A percentile compares a stretch with the other conserved stretches of the same genome.
phyloP scores from a whole-genome alignment of 2,888 invertebrate species.

The Apodemia duryi region DNA sequence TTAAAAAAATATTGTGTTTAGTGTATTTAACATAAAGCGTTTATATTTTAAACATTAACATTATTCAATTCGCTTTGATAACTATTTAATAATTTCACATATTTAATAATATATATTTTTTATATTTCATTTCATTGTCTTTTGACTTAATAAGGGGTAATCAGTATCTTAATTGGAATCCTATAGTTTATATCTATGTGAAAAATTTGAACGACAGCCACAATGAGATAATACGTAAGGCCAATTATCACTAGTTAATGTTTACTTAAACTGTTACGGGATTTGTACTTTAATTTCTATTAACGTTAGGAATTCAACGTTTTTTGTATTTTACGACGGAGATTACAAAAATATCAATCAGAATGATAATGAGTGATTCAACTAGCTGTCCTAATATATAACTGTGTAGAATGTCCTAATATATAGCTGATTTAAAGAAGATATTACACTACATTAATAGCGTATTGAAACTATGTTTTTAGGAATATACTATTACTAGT shows the following conservation, averaged over 20 bases:
- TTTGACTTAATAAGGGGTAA: neutral
- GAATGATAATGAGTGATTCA: too few species aligned
- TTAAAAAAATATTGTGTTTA: neutral
- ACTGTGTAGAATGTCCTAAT: too few species aligned
- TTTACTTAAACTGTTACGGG: neutral
- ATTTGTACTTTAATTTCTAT: neutral
- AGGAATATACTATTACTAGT: too few species aligned
- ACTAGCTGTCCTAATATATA: too few species aligned
- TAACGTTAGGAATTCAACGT: neutral
- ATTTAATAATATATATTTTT: too few species aligned
- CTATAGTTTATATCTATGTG: neutral
- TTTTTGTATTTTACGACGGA: too few species aligned
- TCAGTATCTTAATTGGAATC: too few species aligned
- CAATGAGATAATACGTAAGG: neutral
- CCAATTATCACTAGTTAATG: conserved; percentile 2
- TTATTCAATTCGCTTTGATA: neutral
- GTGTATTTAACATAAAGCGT: too few species aligned
- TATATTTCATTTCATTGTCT: neutral
- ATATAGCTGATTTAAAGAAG: too few species aligned
- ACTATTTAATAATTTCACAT: neutral
- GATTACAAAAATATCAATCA: too few species aligned
- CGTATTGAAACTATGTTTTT: too few species aligned
- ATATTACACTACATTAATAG: too few species aligned
- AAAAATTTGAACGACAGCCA: neutral
- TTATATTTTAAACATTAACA: neutral